Evolutionary conservation across 2,113 vertebrate species (phyloP).

Genomic region (Lipophrys pholis): DNA sequence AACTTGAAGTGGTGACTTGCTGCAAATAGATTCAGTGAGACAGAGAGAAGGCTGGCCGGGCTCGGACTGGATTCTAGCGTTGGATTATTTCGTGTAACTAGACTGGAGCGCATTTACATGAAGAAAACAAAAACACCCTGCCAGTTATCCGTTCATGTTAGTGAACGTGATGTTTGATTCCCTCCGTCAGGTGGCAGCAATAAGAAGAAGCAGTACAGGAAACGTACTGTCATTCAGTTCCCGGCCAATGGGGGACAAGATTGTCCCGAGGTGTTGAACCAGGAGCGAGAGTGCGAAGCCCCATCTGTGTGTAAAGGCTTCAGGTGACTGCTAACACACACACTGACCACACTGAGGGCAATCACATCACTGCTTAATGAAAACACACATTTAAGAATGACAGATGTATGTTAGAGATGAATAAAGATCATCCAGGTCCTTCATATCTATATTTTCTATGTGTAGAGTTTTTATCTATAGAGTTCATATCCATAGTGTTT

Average conservation of each 20-base stretch:
- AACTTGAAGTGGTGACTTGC: conserved; percentile 12
- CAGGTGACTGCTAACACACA: conserved; percentile 82
- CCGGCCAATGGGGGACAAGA: conserved; percentile 94
- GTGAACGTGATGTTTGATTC: no score
- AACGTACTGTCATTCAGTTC: conserved; percentile 90
- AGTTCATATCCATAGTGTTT: no score
- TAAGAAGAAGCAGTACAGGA: conserved; percentile 88
- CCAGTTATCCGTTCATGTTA: no score
- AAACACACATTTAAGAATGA: no score
- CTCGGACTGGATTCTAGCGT: background rate
- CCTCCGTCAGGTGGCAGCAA: conserved; percentile 76
- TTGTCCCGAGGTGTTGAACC: conserved; percentile 90
- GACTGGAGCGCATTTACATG: no score
- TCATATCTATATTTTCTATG: no score
- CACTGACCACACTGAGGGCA: background rate
- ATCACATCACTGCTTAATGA: no score
- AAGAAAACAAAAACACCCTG: no score
- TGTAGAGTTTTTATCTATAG: no score
- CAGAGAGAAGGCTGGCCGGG: background rate
- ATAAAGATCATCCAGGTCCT: no score
- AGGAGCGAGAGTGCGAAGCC: conserved; percentile 91
- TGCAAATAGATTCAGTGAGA: background rate
- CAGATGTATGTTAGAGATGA: no score
- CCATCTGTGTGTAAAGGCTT: conserved; percentile 87
- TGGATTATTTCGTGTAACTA: no score